Base-by-base conservation (phyloP, 2,888 invertebrate genomes). In the Catocala nupta region DNA sequence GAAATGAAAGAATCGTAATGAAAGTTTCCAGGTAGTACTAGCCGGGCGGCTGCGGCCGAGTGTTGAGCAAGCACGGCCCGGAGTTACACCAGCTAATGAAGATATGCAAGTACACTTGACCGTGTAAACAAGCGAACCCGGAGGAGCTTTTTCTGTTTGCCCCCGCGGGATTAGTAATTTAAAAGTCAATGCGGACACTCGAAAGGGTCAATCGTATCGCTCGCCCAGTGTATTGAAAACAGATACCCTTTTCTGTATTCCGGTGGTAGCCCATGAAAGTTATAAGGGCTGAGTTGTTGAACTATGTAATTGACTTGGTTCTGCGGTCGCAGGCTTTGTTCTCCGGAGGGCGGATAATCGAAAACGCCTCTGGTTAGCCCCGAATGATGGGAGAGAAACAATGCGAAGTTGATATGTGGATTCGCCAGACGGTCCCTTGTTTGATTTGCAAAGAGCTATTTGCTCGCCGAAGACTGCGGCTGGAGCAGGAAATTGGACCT, bases 141-240 rank as follows among this genome's bases (percentile, higher is more conserved):
- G 84, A 87, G 90, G 87, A 88, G 79, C 84, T 87, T 86, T 86
- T 87, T 87, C 90, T 92, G 88, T 93, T 92, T 92, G 84, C 90
- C 86, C 92, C 84, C 90, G 89, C 92, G 90, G 91, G 92, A 93
- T 94, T 93, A 93, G 91, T 92, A 94, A 94, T 94, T 94, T 94
- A 94, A 94, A 94, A 94, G 94, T 94, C 93, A 94, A 94, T 94
- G 93, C 91, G 90, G 91, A 94, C 92, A 93, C 93, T 93, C 91
- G 84, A 91, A 92, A 92, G 92, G 93, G 93, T 93, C 93, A 93
- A 92, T 93, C 93, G 92, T 87, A 89, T 87, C 85, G 89, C 84
- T 83, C 87, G 84, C 78, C 86, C 88, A 83, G 86, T 85, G 91
- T 93, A 93, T 93, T 93, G 93, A 93, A 93, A 94, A 93, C 92